Conservation (phyloP, 2,888 invertebrate species). For the Sepiola atlantica region DNA sequence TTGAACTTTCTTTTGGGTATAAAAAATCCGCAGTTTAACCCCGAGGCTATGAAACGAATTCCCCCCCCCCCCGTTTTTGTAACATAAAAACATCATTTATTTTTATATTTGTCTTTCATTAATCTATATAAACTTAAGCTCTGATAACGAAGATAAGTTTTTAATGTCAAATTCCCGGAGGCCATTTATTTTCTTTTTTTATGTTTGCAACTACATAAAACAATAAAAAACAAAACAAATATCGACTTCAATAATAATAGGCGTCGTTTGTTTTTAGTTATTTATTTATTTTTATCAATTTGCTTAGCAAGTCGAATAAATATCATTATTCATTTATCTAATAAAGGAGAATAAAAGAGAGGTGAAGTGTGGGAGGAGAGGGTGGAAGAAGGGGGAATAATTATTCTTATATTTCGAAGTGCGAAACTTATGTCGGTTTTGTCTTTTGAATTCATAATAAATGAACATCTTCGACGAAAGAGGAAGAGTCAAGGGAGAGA, state of each 20-base stretch:
- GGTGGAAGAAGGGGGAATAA: not conserved
- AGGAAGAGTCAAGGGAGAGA: not conserved
- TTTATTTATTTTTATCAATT: not conserved
- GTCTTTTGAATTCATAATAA: not conserved
- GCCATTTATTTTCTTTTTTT: not conserved
- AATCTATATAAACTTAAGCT: not conserved
- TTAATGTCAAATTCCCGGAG: not conserved
- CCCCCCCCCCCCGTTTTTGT: not conserved
- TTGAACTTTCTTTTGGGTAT: no score
- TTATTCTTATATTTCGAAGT: not conserved
- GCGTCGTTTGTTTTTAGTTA: not conserved
- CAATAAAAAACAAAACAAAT: not conserved
- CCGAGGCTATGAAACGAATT: not conserved
- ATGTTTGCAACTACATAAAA: not conserved
- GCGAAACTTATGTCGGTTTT: not conserved
- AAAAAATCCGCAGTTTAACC: no score
- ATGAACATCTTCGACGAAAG: not conserved
- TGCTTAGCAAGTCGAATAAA: not conserved
- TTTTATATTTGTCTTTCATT: not conserved
- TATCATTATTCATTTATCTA: constrained; percentile 9
- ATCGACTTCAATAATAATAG: not conserved
- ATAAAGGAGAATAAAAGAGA: not conserved
- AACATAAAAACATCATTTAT: not conserved
- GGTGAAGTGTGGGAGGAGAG: no score
- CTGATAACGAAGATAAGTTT: not conserved